Evolutionary conservation across 2,113 vertebrate genomes (phyloP), one percentile per base, ranked within the genome.

Genomic region (Sphyrna mokarran): DNA sequence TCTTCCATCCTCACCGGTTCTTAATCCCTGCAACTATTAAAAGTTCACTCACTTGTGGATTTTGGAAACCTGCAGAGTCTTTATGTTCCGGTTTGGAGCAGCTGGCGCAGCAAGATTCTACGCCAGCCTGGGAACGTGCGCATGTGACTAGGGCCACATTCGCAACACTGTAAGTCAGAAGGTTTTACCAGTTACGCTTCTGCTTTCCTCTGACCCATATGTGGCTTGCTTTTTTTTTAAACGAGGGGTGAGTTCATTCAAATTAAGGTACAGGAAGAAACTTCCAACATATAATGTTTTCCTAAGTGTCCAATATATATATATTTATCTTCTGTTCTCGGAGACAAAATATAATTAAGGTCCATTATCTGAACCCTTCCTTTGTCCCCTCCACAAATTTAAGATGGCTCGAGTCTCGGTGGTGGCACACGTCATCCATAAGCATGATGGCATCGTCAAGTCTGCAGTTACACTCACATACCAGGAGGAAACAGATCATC

Each of bases 61-160:
- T 95, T 95, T 95, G 94, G 94, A 95, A 72, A 95, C 94, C 94
- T 95, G 94, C 94, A 95, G 94, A 95, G 94, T 76, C 94, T 95
- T 95, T 95, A 72, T 95, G 94, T 95, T 95, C 68, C 69, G 94
- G 94, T 72, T 95, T 95, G 94, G 94, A 95, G 94, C 94, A 95
- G 94, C 94, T 95, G 94, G 94, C 94, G 68, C 94, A 95, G 94
- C 94, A 72, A 76, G 94, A 95, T 72, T 95, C 94, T 95, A 26
- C 69, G 94, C 94, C 94, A 95, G 94, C 94, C 94, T 95, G 94
- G 94, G 94, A 95, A 43, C 94, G 69, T 68, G 61, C 69, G 69
- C 94, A 72, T 72, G 68, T 95, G 69, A 95, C 69, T 95, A 95
- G 94, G 94, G 94, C 94, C 94, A 95, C 94, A 95, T 95, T 95